Evolutionary conservation across 2,113 vertebrate genomes (phyloP), one percentile per base, ranked within the genome.

Genomic region (Corythoichthys haematopterus): DNA sequence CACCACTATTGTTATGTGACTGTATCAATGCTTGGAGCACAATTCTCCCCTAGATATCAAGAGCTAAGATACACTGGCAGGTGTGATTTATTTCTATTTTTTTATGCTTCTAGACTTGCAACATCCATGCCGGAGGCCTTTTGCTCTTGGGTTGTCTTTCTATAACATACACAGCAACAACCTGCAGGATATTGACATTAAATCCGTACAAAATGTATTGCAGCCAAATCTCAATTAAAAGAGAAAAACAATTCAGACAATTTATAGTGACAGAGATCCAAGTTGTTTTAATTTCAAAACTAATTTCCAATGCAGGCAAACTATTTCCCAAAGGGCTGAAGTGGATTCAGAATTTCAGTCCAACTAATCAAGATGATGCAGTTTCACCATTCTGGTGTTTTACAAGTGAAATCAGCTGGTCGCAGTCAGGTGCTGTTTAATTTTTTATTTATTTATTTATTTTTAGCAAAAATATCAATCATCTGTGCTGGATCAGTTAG

Each of bases 11-110:
- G 84, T 86, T 85, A 78, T 77, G 80, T 83, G 82, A 74, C 71
- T 69, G 72, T 82, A 88, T 88, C 88, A 87, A 87, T 90, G 83
- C 45, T 65, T 11, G 77, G 83, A 79, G 80, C 83, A 80, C 72
- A 80, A 73, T 52, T 75, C 80, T 72, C 83, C 66, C 66, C 52
- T 1, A 82, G 78, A 79, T 51, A 80, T 79, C 65, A 69, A 67
- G 66, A 76, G 71, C 79, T 75, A 64, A 77, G 69, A 65, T 70
- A 66, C 72, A 66, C 40, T 80, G 79, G 72, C 63, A 68, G 68
- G 50, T 74, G 64, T 71, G 74, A 78, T 63, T 66, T 72, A 66
- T 84, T 87, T 79, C 83, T 63, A 71, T 67, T 82, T 87, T 80
- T 85, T 70, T 28, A 61, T 61, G n/a, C 16, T 16, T 61, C n/a